Evolutionary conservation across 2,797 vertebrate genomes (phyloP), one percentile per base, ranked within the genome.

Genomic region (Pseudomugil gertrudae): DNA sequence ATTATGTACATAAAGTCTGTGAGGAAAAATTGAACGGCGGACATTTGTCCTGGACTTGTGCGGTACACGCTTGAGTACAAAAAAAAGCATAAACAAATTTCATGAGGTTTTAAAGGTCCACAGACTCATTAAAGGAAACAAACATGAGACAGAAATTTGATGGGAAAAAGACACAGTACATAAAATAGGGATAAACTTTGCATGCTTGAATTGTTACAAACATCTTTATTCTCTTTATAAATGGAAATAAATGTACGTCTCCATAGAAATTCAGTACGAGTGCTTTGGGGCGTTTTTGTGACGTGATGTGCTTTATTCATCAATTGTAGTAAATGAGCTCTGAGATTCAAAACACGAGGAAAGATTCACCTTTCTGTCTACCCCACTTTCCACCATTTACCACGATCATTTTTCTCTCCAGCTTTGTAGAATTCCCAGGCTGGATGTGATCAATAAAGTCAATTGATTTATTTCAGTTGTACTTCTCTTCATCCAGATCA

Each of bases 1-100:
- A 35, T 38, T 54, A 54, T 66, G 45, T 54, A 66, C 40, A 80
- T 74, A 80, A 76, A 70, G 77, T 51, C 29, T 63, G 24, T 5
- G 32, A 78, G 73, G 58, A 63, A 72, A 52, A 64, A 56, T 23
- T 33, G 40, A 48, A 40, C n/a, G 5, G 48, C 45, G 35, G 24
- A 67, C 57, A 30, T 52, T 72, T 67, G 66, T 79, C 56, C 58
- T 32, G 1, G n/a, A 64, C 17, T 30, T 61, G 27, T 40, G 50
- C 55, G 63, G 40, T n/a, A 58, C 9, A 62, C 50, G 56, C 50
- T 21, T 5, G 57, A 24, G 14, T 27, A 17, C 17, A 70, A 51
- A 11, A 66, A 5, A 23, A 17, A 0, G 29, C 19, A 30, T 26
- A 29, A 57, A 57, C 10, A 48, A 57, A 11, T 45, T 66, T 55